A percentile compares a stretch with the other conserved stretches of the same genome.
Conservation (phyloP, 2,797 vertebrate species). For the Dermochelys coriacea region DNA sequence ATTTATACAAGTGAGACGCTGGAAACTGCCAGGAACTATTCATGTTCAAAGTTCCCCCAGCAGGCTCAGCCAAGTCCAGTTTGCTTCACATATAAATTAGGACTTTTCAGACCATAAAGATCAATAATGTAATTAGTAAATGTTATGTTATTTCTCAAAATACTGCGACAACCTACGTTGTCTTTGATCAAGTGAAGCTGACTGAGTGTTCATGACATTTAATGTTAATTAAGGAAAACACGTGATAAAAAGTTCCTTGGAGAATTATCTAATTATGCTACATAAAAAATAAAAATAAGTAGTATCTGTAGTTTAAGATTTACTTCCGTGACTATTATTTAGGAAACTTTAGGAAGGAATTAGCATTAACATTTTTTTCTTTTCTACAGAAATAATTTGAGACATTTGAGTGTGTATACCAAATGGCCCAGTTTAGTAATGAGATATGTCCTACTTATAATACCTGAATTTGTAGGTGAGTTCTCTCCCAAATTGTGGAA, state of each 20-base stretch:
- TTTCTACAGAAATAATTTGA: background rate
- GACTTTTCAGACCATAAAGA: constrained; percentile 84
- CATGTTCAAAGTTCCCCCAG: constrained; percentile 79
- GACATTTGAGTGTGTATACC: background rate
- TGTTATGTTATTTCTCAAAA: constrained; percentile 81
- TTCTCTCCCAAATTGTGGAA: background rate
- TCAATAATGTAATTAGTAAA: constrained; percentile 86
- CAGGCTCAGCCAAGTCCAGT: constrained; percentile 60
- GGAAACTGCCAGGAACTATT: constrained; percentile 63
- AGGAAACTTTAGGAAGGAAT: background rate
- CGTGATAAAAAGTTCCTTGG: constrained; percentile 69
- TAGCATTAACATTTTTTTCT: background rate
- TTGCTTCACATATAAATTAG: constrained; percentile 71
- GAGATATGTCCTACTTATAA: background rate
- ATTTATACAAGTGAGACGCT: constrained; percentile 29
- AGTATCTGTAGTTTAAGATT: constrained; percentile 22
- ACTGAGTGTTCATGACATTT: constrained; percentile 79
- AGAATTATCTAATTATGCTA: constrained; percentile 72
- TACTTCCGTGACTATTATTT: constrained; percentile 28
- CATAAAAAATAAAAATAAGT: constrained; percentile 12
- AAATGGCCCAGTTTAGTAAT: background rate
- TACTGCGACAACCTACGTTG: constrained; percentile 84
- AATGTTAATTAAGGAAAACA: constrained; percentile 81
- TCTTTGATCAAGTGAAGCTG: constrained; percentile 82
- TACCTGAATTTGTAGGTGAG: background rate